These are phyloP conservation scores for Thaleichthys pacificus DNA, from an alignment of 2,797 vertebrate species.

Conservation along the genomic window DNA sequence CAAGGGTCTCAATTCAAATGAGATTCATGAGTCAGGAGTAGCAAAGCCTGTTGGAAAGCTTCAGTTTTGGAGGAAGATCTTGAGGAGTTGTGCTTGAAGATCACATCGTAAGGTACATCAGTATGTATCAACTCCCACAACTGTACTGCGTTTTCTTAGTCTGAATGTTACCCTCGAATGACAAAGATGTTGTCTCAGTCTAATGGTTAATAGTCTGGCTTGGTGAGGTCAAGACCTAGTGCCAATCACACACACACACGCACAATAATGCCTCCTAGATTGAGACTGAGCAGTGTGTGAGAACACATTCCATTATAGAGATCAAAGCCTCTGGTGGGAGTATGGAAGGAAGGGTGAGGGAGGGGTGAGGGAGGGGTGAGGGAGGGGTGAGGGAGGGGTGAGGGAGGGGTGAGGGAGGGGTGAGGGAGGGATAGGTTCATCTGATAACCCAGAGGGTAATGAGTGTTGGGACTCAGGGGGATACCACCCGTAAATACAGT, in stretches of 20 bases:
- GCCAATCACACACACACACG: neutral
- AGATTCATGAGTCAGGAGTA: too few species aligned
- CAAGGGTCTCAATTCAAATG: too few species aligned
- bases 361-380: too few species aligned
- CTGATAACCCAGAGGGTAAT: conserved; percentile 16
- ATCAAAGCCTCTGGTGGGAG: conserved; percentile 5
- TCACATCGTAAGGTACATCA: too few species aligned
- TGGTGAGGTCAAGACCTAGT: neutral
- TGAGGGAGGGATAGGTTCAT: neutral
- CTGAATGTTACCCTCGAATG: neutral
- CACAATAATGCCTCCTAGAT: neutral
- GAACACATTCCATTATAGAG: conserved; percentile 16
- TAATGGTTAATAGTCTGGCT: neutral
- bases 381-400: neutral
- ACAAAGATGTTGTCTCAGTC: neutral
- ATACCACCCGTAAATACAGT: conserved; percentile 5
- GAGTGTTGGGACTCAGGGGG: conserved; percentile 13
- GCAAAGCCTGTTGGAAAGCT: too few species aligned
- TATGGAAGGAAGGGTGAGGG: neutral
- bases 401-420: neutral
- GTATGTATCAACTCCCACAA: too few species aligned
- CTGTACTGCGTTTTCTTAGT: neutral
- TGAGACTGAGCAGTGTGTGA: neutral
- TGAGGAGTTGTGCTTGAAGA: too few species aligned
- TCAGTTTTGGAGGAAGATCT: too few species aligned